These are phyloP conservation scores for Peromyscus leucopus DNA, from an alignment of 2,113 vertebrate species.

Conservation along the genomic window DNA sequence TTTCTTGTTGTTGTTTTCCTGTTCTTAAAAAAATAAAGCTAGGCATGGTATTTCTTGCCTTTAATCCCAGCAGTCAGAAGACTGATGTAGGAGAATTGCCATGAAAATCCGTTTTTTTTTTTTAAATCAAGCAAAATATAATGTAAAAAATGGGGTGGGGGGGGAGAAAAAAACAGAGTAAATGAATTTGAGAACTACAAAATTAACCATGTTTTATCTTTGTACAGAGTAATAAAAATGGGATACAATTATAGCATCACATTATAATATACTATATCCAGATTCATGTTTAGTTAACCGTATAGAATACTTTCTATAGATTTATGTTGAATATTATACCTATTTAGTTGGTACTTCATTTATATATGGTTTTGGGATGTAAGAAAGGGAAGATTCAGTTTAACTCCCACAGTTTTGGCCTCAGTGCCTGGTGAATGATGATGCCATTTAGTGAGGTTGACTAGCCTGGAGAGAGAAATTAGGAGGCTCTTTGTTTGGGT, in stretches of 20 bases:
- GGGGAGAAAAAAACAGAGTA: background rate
- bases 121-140: background rate
- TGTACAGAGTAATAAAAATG: constrained; percentile 39
- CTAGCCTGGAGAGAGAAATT: background rate
- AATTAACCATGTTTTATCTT: constrained; percentile 45
- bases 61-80: background rate
- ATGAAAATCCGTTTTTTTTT: background rate
- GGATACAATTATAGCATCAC: background rate
- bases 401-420: background rate
- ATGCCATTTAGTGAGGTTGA: background rate
- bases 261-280: background rate
- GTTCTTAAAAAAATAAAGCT: constrained; percentile 27
- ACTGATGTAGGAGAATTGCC: background rate
- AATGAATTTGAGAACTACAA: constrained; percentile 51
- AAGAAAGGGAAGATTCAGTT: background rate
- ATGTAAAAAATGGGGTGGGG: background rate
- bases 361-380: background rate
- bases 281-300: constrained; percentile 24
- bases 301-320: constrained; percentile 12
- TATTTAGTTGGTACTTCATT: background rate
- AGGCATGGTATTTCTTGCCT: background rate
- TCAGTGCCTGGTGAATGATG: background rate
- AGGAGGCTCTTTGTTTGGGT: background rate
- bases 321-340: constrained; percentile 9
- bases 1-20: background rate